Conservation (phyloP, 2,113 vertebrate species). For the Bagarius yarrelli region DNA sequence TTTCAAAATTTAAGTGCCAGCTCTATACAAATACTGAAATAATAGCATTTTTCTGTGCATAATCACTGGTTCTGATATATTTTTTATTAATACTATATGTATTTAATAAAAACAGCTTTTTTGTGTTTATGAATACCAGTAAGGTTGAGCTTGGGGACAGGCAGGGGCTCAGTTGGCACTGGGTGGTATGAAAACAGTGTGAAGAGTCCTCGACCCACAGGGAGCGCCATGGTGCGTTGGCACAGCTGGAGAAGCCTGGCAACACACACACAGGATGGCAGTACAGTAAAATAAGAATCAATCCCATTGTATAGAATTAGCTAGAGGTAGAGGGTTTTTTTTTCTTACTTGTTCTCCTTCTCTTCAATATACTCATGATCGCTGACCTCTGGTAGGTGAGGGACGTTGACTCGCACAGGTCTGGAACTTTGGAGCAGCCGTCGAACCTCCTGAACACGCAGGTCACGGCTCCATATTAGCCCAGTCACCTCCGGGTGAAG, state of each 20-base stretch:
- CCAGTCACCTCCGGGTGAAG: conserved; percentile 92
- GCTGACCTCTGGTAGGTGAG: conserved; percentile 92
- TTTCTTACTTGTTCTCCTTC: conserved; percentile 90
- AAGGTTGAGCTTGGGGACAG: conserved; percentile 92
- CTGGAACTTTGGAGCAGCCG: conserved; percentile 92
- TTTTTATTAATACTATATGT: too few relatives aligned
- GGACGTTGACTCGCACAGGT: conserved; percentile 88
- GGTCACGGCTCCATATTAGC: conserved; percentile 92
- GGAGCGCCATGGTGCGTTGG: conserved; percentile 94
- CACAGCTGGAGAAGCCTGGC: conserved; percentile 88
- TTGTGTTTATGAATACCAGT: conserved; percentile 74
- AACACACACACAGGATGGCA: conserved; percentile 4
- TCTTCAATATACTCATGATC: conserved; percentile 98
- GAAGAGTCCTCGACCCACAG: conserved; percentile 94
- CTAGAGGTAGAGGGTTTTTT: neutral
- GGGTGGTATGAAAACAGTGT: conserved; percentile 96
- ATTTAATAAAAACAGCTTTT: too few relatives aligned
- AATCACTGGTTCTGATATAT: too few relatives aligned
- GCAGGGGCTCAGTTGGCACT: conserved; percentile 90
- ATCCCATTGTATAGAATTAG: neutral
- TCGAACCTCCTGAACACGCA: conserved; percentile 92
- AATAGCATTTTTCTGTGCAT: too few relatives aligned
- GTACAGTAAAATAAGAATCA: neutral
- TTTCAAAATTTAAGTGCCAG: too few relatives aligned
- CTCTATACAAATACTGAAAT: too few relatives aligned